Conservation (phyloP, 2,797 vertebrate genomes). For the Ciconia nigra region DNA sequence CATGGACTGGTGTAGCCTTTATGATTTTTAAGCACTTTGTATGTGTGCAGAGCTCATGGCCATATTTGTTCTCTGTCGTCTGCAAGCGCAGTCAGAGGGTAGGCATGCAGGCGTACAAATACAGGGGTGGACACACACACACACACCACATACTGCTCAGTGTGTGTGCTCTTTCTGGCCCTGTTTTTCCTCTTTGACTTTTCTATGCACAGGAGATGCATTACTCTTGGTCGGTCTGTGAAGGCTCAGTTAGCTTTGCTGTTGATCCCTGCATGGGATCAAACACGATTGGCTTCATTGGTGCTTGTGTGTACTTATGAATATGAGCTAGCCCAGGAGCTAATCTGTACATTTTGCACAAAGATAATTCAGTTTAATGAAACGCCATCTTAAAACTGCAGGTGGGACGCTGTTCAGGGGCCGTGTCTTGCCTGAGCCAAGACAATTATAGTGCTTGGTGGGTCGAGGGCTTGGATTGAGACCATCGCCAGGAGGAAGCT, state of each 20-base stretch:
- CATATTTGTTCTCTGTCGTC: accelerated
- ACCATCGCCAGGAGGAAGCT: not conserved
- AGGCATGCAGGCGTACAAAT: not conserved
- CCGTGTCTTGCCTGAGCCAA: not conserved
- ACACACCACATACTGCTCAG: not conserved
- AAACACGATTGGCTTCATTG: not conserved
- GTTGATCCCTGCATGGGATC: not conserved
- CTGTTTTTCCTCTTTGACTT: not conserved
- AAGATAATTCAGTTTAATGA: slow-evolving; percentile 44
- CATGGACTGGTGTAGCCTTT: not conserved
- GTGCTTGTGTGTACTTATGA: not conserved
- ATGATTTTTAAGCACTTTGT: not conserved
- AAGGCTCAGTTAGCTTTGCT: not conserved
- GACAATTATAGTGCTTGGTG: not conserved
- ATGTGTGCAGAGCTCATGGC: accelerated
- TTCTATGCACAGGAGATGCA: not conserved
- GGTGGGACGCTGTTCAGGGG: not conserved
- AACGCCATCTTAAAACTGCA: slow-evolving; percentile 11
- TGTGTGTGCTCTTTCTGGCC: not conserved
- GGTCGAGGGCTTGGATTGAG: not conserved
- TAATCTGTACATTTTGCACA: slow-evolving; percentile 12
- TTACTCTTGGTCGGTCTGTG: not conserved
- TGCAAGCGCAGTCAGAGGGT: not conserved
- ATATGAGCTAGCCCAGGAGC: not conserved
- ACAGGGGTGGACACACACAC: accelerated